A percentile compares a stretch with the other conserved stretches of the same genome.
Evolutionary conservation across 2,113 vertebrate species (phyloP).

Genomic region (Oryzias curvinotus): DNA sequence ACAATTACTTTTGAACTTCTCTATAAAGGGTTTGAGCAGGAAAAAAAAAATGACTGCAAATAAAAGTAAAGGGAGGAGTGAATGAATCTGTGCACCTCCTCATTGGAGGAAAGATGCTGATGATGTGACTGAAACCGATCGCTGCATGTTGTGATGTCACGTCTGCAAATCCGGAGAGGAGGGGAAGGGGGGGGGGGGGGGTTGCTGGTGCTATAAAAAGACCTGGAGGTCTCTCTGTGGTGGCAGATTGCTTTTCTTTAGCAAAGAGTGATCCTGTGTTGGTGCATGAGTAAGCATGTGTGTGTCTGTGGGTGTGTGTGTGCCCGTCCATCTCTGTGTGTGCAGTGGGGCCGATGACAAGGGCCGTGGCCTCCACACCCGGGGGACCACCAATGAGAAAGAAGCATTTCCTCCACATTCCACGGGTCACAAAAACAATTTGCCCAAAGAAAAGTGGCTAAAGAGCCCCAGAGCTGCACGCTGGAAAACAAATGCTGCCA

Average conservation of each 20-base stretch:
- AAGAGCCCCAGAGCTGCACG: slow-evolving; percentile 64
- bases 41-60: slow-evolving; percentile 39
- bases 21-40: slow-evolving; percentile 47
- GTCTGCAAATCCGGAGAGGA: slow-evolving; percentile 62
- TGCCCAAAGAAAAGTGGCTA: slow-evolving; percentile 77
- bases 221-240: slow-evolving; percentile 68
- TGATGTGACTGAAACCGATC: slow-evolving; percentile 66
- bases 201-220: slow-evolving; percentile 74
- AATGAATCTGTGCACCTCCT: slow-evolving; percentile 2
- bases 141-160: slow-evolving; percentile 78
- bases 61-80: neutral
- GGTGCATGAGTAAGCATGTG: slow-evolving; percentile 15
- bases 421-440: slow-evolving; percentile 81
- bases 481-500: slow-evolving; percentile 24
- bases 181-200: slow-evolving; percentile 14
- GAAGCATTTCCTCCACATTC: slow-evolving; percentile 82
- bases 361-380: slow-evolving; percentile 77
- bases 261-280: slow-evolving; percentile 62
- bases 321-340: slow-evolving; percentile 34
- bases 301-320: slow-evolving; percentile 12
- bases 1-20: slow-evolving; percentile 81
- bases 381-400: slow-evolving; percentile 81
- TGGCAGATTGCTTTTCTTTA: slow-evolving; percentile 77
- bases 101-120: neutral
- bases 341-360: slow-evolving; percentile 76